Base-by-base conservation (phyloP, 2,888 invertebrate genomes). In the Trachelus stipa region DNA sequence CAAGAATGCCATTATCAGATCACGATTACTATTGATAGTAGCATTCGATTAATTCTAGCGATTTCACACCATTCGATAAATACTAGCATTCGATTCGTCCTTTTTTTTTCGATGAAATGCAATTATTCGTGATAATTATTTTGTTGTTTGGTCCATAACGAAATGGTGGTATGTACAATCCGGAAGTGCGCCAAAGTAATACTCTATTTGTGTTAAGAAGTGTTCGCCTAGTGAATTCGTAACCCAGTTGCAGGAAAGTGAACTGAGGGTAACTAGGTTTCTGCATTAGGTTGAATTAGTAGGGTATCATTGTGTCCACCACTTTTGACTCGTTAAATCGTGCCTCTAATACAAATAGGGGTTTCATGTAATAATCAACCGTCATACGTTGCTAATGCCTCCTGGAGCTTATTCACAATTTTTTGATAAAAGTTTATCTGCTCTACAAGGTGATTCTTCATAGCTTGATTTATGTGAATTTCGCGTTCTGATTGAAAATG, bases 401-500 rank as follows among this genome's bases (percentile, higher is more conserved):
- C 93, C 90, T 96, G 95, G 84, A 97, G 92, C 88, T 95, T 95
- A 74, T 93, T 93, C 79, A 97, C 96, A 83, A 97, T 94, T 90
- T 96, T 96, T 91, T 96, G 96, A 92, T 99, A 98, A 92, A 99
- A 99, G 77, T 94, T 93, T 68, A 99, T 97, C 92, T 99, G 99
- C 87, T 97, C 97, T 82, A 93, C 93, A 79, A 99, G 93, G 91
- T 97, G 98, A 81, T 94, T 94, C 89, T 96, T 96, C 94, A 99
- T 96, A 75, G 97, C 95, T 77, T 94, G 93, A 88, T 96, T 97
- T 85, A 98, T 94, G 92, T 99, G 98, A 69, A 94, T 93, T 73
- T 97, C 96, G 83, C 98, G 94, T 89, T 98, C 98, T 35, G 93
- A 92, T 90, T 98, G 97, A 91, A 99, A 98, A 91, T 99, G 98